Conservation (phyloP, 2,888 invertebrate species). For the Eurois occulta region DNA sequence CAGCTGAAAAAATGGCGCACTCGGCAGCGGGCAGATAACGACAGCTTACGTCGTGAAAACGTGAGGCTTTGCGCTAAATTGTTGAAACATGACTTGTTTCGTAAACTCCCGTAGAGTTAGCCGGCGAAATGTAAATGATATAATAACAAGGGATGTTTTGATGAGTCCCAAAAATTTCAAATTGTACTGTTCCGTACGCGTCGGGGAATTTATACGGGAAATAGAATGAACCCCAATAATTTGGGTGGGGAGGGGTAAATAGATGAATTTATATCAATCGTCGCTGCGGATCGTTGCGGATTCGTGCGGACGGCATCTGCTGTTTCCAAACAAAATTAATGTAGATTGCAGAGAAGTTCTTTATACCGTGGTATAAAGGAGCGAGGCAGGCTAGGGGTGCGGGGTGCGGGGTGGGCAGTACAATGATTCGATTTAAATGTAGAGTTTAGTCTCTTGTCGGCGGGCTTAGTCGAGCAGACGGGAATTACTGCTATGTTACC, state of each 20-base stretch:
- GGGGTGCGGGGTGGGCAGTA: background rate
- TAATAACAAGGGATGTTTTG: slow-evolving; percentile 72
- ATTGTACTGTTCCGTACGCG: slow-evolving; percentile 42
- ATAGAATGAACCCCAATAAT: slow-evolving; percentile 42
- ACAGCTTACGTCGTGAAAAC: slow-evolving; percentile 82
- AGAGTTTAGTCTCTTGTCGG: slow-evolving; percentile 38
- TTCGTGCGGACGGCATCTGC: slow-evolving; percentile 5
- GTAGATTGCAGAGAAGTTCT: slow-evolving; percentile 35
- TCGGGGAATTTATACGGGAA: slow-evolving; percentile 30
- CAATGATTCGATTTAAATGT: slow-evolving; percentile 60
- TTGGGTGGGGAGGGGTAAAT: slow-evolving; percentile 9
- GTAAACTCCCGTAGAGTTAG: slow-evolving; percentile 67
- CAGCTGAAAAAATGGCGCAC: slow-evolving; percentile 62
- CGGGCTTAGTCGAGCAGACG: slow-evolving; percentile 12
- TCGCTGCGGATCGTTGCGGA: background rate
- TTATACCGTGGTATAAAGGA: slow-evolving; percentile 21
- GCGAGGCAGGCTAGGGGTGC: background rate
- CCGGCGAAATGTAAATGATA: slow-evolving; percentile 73
- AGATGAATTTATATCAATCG: slow-evolving; percentile 23
- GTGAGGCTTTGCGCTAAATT: slow-evolving; percentile 81
- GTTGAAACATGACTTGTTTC: slow-evolving; percentile 83
- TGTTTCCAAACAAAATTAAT: slow-evolving; percentile 51
- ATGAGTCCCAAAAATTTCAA: slow-evolving; percentile 57
- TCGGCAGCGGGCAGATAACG: slow-evolving; percentile 76
- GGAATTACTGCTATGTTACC: slow-evolving; percentile 6